These are phyloP conservation scores for Galemys pyrenaicus DNA, from an alignment of 2,113 vertebrate species.

Conservation along the genomic window DNA sequence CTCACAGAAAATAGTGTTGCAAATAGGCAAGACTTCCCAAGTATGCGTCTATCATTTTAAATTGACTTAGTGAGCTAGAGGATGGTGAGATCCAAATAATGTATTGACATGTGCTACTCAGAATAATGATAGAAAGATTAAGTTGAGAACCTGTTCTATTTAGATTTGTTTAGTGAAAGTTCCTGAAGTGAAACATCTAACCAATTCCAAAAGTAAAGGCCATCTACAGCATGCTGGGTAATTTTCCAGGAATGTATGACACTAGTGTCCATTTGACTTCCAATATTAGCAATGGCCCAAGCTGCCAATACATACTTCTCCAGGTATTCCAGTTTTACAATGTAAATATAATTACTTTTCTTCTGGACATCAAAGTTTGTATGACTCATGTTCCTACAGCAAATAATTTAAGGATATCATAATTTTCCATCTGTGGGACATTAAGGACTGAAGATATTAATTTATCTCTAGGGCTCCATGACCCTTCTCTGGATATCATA, in stretches of 20 bases:
- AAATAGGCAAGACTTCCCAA: slow-evolving; percentile 91
- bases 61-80: slow-evolving; percentile 88
- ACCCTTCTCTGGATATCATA: background rate
- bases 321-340: background rate
- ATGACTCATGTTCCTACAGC: background rate
- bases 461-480: background rate
- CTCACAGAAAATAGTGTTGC: slow-evolving; percentile 90
- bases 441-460: background rate
- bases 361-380: background rate
- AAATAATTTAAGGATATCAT: background rate
- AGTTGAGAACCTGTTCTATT: slow-evolving; percentile 92
- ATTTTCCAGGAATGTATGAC: background rate
- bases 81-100: slow-evolving; percentile 91
- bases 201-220: too few species aligned
- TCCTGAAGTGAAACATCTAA: slow-evolving; percentile 89
- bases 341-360: background rate
- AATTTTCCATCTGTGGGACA: background rate
- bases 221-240: background rate
- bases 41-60: slow-evolving; percentile 94
- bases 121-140: slow-evolving; percentile 91
- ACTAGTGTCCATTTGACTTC: background rate
- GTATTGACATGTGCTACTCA: slow-evolving; percentile 90
- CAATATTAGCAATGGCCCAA: background rate
- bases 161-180: slow-evolving; percentile 95
- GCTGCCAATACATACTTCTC: background rate